Evolutionary conservation across 2,888 invertebrate genomes (phyloP).

Genomic region (Idaea biselata): DNA sequence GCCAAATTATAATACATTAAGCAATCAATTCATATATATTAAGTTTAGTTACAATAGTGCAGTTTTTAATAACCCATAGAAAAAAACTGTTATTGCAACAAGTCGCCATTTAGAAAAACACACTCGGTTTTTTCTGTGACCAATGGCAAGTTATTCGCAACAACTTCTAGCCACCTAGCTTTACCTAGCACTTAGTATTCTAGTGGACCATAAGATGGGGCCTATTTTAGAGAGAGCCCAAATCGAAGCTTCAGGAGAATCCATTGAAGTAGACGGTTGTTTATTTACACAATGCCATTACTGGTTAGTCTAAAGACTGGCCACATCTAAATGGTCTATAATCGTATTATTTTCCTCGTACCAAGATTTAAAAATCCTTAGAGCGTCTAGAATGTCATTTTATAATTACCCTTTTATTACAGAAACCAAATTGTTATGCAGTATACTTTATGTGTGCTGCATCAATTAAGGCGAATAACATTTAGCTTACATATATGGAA

Average conservation of each 20-base stretch:
- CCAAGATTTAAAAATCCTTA: conserved; percentile 26
- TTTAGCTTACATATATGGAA: background rate
- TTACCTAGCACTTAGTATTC: no score
- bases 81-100: conserved; percentile 62
- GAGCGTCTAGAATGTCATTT: conserved; percentile 9
- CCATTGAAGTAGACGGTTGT: no score
- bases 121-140: background rate
- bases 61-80: conserved; percentile 43
- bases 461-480: background rate
- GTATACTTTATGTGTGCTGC: conserved; percentile 4
- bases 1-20: background rate
- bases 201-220: no score
- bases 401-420: background rate
- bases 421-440: background rate
- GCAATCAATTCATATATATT: background rate
- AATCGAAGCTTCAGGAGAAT: no score
- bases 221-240: no score
- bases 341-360: conserved; percentile 16
- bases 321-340: conserved; percentile 6
- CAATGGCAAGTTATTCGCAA: conserved; percentile 75
- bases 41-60: conserved; percentile 28
- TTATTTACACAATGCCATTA: no score
- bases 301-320: no score
- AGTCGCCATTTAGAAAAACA: conserved; percentile 58
- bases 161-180: conserved; percentile 53